Evolutionary conservation across 1,140 invertebrate genomes (phyloP).

Genomic region (Drosophila hydei): DNA sequence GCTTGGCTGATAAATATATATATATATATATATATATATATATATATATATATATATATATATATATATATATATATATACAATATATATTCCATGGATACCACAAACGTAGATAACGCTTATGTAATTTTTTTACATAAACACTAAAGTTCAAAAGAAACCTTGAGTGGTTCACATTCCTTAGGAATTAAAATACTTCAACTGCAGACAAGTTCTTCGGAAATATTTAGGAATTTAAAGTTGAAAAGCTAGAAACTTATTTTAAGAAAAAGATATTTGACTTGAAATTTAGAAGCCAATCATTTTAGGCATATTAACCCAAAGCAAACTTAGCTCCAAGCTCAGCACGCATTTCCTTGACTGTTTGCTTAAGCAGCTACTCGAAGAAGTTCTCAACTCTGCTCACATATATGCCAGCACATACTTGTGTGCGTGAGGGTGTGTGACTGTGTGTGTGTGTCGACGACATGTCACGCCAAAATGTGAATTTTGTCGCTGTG

Average conservation of each 20-base stretch:
- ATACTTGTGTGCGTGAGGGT: constrained; percentile 5
- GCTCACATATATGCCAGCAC: constrained; percentile 1
- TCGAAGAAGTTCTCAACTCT: constrained; percentile 25
- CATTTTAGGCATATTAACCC: not conserved
- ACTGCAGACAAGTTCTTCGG: not conserved
- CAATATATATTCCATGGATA: no score
- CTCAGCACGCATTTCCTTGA: constrained; percentile 14
- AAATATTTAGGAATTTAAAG: no score
- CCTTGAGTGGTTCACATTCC: no score
- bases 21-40: no score
- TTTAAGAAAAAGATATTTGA: no score
- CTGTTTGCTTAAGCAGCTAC: constrained; percentile 28
- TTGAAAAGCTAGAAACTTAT: no score
- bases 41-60: no score
- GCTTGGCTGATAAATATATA: no score
- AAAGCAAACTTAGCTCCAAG: constrained; percentile 2
- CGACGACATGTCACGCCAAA: constrained; percentile 46
- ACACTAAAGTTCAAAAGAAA: not conserved
- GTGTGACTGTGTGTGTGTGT: constrained; percentile 21
- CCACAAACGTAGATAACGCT: no score
- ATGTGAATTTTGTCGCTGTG: constrained; percentile 56
- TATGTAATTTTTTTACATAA: not conserved
- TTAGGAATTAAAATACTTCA: no score
- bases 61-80: no score
- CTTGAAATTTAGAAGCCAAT: not conserved